Conservation (phyloP, 2,888 invertebrate genomes). For the Lasioglossum lativentre region DNA sequence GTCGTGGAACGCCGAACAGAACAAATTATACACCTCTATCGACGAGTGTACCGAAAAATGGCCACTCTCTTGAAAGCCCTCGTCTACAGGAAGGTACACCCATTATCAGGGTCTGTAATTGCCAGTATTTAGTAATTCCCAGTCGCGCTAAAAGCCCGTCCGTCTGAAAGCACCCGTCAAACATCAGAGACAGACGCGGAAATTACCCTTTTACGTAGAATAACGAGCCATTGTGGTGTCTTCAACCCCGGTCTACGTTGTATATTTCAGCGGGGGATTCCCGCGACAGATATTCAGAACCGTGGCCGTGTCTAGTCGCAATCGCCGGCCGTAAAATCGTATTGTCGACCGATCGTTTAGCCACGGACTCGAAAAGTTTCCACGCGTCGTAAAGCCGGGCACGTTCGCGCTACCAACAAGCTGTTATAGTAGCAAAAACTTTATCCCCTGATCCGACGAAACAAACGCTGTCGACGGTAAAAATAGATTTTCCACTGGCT, state of each 20-base stretch:
- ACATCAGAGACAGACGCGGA: constrained; percentile 1
- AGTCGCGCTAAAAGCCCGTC: background rate
- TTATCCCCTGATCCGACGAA: constrained; percentile 2
- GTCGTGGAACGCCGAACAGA: no score
- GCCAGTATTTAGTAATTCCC: background rate
- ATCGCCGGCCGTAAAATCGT: background rate
- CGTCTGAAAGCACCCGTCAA: background rate
- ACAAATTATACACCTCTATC: no score
- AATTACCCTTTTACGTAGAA: constrained; percentile 1
- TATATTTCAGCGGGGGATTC: background rate
- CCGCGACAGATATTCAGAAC: background rate
- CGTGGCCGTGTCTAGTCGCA: background rate
- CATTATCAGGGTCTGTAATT: background rate
- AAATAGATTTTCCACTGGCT: constrained; percentile 4
- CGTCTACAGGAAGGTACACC: no score
- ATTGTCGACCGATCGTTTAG: constrained; percentile 1
- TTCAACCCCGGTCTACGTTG: background rate
- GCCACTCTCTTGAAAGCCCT: background rate
- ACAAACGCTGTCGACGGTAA: background rate
- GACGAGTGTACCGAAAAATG: no score
- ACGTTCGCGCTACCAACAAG: background rate
- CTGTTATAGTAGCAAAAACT: background rate
- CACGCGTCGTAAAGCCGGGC: constrained; percentile 3
- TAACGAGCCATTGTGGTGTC: background rate
- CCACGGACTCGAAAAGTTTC: background rate